phyloP scores from a whole-genome alignment of 2,888 invertebrate genomes.

The Busseola fusca region DNA sequence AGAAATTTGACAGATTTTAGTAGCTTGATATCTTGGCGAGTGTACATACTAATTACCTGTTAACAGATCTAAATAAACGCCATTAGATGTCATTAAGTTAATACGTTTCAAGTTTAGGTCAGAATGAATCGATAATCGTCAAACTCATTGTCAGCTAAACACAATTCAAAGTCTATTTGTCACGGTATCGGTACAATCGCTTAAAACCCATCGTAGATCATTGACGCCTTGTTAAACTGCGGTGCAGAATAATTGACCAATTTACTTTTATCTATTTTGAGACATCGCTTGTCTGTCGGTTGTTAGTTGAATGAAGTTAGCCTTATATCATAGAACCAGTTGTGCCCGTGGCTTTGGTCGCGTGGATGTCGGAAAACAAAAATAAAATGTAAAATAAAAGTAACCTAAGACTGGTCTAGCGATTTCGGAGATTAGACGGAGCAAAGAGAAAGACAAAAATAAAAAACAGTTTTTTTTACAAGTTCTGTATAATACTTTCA shows the following conservation, averaged over 20 bases:
- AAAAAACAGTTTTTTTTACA: background rate
- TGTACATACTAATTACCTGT: background rate
- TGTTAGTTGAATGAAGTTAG: conserved; percentile 20
- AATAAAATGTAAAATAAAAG: too few species aligned
- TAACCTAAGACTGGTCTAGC: too few species aligned
- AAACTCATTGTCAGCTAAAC: conserved; percentile 62
- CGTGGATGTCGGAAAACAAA: too few species aligned
- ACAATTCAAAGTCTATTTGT: conserved; percentile 60
- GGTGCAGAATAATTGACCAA: conserved; percentile 54
- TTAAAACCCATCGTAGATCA: conserved; percentile 58
- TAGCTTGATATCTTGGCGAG: too few species aligned
- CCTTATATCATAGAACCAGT: conserved; percentile 21
- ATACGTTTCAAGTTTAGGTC: conserved; percentile 46
- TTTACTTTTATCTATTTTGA: conserved; percentile 47
- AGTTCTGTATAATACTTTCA: background rate
- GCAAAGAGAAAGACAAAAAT: too few species aligned
- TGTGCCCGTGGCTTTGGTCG: background rate
- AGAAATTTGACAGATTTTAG: too few species aligned
- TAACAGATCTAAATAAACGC: conserved; percentile 16
- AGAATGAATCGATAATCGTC: conserved; percentile 53
- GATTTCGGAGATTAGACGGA: background rate
- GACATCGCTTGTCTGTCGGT: conserved; percentile 35
- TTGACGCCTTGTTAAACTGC: conserved; percentile 45
- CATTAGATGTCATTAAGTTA: conserved; percentile 42
- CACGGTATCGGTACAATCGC: conserved; percentile 56